A percentile compares a stretch with the other conserved stretches of the same genome.
Conservation (phyloP, 1,140 invertebrate species). For the Drosophila pruinosa region DNA sequence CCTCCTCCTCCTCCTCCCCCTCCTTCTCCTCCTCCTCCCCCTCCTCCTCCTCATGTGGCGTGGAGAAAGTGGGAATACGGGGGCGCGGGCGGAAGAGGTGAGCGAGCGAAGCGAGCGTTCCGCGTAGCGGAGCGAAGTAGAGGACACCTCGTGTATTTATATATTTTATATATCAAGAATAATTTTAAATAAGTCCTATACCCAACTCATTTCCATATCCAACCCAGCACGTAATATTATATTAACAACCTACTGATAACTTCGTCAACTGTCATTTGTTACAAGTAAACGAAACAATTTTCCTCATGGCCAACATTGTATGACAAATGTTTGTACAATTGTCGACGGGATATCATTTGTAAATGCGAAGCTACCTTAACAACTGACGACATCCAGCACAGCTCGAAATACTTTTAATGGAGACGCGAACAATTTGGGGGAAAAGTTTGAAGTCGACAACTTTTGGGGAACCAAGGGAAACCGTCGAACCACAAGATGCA, state of each 20-base stretch:
- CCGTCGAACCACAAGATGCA: conserved; percentile 50
- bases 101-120: too few relatives aligned
- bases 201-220: too few relatives aligned
- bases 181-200: too few relatives aligned
- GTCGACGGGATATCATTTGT: conserved; percentile 49
- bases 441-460: conserved; percentile 41
- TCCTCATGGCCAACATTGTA: conserved; percentile 15
- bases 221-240: too few relatives aligned
- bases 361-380: conserved; percentile 28
- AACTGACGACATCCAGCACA: neutral
- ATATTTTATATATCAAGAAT: too few relatives aligned
- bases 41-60: too few relatives aligned
- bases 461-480: conserved; percentile 34
- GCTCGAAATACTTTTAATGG: conserved; percentile 3
- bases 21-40: too few relatives aligned
- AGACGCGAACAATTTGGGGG: conserved; percentile 31
- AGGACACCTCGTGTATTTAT: too few relatives aligned
- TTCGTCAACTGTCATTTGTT: neutral
- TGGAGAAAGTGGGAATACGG: too few relatives aligned
- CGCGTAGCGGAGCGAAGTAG: too few relatives aligned
- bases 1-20: too few relatives aligned
- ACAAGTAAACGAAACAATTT: conserved; percentile 17
- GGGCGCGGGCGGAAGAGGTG: too few relatives aligned
- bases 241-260: neutral
- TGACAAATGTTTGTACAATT: conserved; percentile 62